Evolutionary conservation across 1,140 invertebrate genomes (phyloP), one percentile per base, ranked within the genome.

Genomic region (Lasioglossum albipes): DNA sequence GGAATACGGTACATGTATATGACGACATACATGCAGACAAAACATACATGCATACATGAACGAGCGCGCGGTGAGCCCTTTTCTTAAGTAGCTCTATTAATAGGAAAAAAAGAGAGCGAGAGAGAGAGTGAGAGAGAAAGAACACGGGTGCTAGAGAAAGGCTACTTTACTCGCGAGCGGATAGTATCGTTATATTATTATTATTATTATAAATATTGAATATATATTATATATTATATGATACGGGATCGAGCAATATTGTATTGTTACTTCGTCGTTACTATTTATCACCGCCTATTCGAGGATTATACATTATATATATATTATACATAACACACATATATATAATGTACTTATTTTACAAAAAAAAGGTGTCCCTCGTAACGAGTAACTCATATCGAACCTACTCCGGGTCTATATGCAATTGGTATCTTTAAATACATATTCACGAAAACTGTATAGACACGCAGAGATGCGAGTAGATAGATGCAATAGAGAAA

Each of bases 221-320:
- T 49, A 82, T 75, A 84, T 84, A 77, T 27, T 62, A 87, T 79
- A 85, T 75, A 82, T 65, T 71, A 87, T 71, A 87, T 67, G 62
- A 83, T 77, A 87, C 76, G 69, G 64, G 76, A 86, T 86, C 84
- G 80, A 85, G 85, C 81, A 85, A 86, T 86, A 86, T 86, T 79
- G 75, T 85, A 85, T 85, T 79, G 76, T 86, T 85, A 86, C 66
- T 85, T 85, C 81, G 69, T 83, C 76, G 80, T 85, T 85, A 85
- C 72, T 80, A 75, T 83, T 83, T 82, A 86, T 79, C 84, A 86
- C 64, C 84, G 80, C 84, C 83, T 86, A 85, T 82, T 86, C 84
- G 84, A 82, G 49, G 70, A 73, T 67, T 79, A 68, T 45, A 67
- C 41, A 10, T 67, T 54, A 64, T 64, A 10, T 65, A 65, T n/a